A percentile compares a stretch with the other conserved stretches of the same genome.
phyloP scores from a whole-genome alignment of 2,113 vertebrate species.

The Ailurus styani region DNA sequence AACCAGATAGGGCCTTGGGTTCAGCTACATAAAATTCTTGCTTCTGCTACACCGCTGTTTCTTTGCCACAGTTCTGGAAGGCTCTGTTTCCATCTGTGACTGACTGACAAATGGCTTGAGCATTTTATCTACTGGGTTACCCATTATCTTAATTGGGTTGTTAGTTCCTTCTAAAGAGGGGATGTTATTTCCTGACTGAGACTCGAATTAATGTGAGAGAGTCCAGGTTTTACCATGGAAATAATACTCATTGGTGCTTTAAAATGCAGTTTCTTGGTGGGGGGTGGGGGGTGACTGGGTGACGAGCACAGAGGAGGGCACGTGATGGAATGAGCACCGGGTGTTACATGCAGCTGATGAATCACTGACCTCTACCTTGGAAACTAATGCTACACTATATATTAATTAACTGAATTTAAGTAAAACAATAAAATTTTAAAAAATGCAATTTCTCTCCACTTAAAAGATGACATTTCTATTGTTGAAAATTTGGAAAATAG shows the following conservation, averaged over 20 bases:
- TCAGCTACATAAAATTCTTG: neutral
- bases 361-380: neutral
- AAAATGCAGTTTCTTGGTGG: neutral
- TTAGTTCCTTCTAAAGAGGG: slow-evolving; percentile 59
- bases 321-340: neutral
- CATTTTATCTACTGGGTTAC: slow-evolving; percentile 67
- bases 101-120: slow-evolving; percentile 49
- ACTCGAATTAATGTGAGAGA: neutral
- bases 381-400: neutral
- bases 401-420: neutral
- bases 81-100: neutral
- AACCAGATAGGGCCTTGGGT: neutral
- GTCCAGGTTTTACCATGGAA: neutral
- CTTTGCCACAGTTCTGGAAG: too few species aligned
- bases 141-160: slow-evolving; percentile 74
- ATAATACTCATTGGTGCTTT: neutral
- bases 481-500: neutral
- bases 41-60: neutral
- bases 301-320: too few species aligned
- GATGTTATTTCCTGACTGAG: neutral
- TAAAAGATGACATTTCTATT: neutral
- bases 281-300: too few species aligned
- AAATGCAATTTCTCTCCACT: neutral
- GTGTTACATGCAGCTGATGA: neutral
- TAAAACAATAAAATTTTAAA: neutral